These are phyloP conservation scores for Pangasius djambal DNA, from an alignment of 2,797 vertebrate genomes.

Conservation along the genomic window DNA sequence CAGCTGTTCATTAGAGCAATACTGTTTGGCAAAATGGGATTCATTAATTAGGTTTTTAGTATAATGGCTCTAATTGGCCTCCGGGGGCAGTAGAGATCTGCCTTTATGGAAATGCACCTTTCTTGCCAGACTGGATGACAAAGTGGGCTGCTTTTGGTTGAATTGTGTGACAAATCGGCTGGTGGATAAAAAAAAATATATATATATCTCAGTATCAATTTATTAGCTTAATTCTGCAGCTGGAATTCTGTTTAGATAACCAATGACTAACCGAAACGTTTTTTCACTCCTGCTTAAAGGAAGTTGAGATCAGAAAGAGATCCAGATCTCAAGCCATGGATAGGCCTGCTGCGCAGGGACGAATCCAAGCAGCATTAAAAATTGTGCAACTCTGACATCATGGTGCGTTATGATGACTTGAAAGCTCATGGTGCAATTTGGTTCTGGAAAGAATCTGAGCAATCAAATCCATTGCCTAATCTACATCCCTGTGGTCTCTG, in stretches of 20 bases:
- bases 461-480: not conserved
- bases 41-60: not conserved
- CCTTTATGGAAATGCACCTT: not conserved
- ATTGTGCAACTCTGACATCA: not conserved
- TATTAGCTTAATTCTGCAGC: not conserved
- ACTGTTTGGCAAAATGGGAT: not conserved
- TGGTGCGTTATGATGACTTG: not conserved
- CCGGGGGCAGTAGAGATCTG: not conserved
- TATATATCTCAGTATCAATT: not conserved
- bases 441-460: not conserved
- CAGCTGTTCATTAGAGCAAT: constrained; percentile 7
- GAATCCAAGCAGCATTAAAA: not conserved
- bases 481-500: not conserved
- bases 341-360: not conserved
- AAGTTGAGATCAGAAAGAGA: not conserved
- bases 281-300: not conserved
- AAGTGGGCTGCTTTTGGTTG: not conserved
- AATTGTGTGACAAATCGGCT: not conserved
- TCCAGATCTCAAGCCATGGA: not conserved
- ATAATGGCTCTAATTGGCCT: not conserved
- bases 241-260: not conserved
- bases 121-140: not conserved
- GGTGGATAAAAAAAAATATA: not conserved
- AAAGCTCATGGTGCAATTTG: not conserved
- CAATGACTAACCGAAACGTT: not conserved